Conservation (phyloP, 2,888 invertebrate species). For the Reticulitermes lucifugus region DNA sequence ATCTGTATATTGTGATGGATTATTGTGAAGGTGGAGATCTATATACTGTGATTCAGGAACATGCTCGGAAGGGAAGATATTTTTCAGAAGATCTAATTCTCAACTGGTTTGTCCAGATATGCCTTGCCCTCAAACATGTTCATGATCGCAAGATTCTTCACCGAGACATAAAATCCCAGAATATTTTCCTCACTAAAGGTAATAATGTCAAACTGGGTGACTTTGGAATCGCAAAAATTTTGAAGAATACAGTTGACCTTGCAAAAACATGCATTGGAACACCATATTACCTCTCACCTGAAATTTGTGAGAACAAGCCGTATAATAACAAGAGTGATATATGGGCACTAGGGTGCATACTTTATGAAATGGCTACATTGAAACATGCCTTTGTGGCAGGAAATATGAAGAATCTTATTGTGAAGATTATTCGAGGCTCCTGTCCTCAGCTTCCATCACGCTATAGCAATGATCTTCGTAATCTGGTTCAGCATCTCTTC, state of each 20-base stretch:
- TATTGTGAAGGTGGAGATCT: conserved; percentile 29
- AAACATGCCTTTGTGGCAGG: conserved; percentile 30
- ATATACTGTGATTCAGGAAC: neutral
- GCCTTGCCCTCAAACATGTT: conserved; percentile 22
- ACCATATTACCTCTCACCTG: conserved; percentile 17
- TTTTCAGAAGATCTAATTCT: conserved; percentile 20
- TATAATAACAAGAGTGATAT: conserved; percentile 26
- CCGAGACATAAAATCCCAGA: conserved; percentile 21
- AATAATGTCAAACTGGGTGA: conserved; percentile 21
- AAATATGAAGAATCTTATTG: conserved; percentile 32
- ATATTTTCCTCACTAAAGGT: conserved; percentile 21
- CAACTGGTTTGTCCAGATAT: conserved; percentile 27
- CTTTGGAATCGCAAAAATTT: conserved; percentile 23
- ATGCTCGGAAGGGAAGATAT: conserved; percentile 17
- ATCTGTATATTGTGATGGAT: conserved; percentile 20
- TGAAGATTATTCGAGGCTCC: conserved; percentile 23
- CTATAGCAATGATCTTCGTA: conserved; percentile 4
- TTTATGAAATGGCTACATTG: conserved; percentile 24
- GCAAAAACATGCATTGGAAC: conserved; percentile 34
- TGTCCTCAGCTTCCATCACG: conserved; percentile 13
- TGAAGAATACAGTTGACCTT: conserved; percentile 16
- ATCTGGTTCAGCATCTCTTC: neutral
- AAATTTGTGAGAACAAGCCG: conserved; percentile 22
- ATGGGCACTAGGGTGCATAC: conserved; percentile 21
- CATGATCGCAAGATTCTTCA: conserved; percentile 28